These are phyloP conservation scores for Alaudala cheleensis DNA, from an alignment of 2,113 vertebrate genomes.

Conservation along the genomic window DNA sequence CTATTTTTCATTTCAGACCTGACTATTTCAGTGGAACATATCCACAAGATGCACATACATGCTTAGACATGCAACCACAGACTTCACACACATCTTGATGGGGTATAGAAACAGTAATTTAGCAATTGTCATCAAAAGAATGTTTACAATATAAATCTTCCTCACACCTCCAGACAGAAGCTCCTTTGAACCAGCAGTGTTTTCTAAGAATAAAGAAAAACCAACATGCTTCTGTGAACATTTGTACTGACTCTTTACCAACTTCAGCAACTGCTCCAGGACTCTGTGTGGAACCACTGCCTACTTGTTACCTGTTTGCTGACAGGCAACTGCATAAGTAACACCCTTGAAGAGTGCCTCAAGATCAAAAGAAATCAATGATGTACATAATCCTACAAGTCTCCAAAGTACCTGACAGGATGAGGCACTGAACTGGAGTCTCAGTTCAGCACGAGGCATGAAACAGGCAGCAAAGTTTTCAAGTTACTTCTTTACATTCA, in stretches of 20 bases:
- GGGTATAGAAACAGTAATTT: not conserved
- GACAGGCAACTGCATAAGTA: not conserved
- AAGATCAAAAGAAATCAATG: not conserved
- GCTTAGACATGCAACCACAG: not conserved
- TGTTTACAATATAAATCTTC: not conserved
- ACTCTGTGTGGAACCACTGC: not conserved
- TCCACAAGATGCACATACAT: not conserved
- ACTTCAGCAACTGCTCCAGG: not conserved
- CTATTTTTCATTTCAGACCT: not conserved
- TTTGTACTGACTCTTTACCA: not conserved
- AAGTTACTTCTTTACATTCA: fast-evolving
- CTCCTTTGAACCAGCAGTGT: not conserved
- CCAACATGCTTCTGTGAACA: not conserved
- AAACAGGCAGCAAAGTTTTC: not conserved
- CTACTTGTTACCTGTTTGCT: not conserved
- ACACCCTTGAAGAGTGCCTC: not conserved
- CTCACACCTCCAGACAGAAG: not conserved
- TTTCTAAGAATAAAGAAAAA: not conserved
- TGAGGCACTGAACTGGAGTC: not conserved
- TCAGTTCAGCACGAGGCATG: not conserved
- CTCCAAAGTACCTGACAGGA: not conserved
- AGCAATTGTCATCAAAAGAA: not conserved
- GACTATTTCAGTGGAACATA: not conserved
- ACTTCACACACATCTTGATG: not conserved
- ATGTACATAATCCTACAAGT: not conserved